Conservation (phyloP, 1,140 invertebrate species). For the Lepidurus packardi region DNA sequence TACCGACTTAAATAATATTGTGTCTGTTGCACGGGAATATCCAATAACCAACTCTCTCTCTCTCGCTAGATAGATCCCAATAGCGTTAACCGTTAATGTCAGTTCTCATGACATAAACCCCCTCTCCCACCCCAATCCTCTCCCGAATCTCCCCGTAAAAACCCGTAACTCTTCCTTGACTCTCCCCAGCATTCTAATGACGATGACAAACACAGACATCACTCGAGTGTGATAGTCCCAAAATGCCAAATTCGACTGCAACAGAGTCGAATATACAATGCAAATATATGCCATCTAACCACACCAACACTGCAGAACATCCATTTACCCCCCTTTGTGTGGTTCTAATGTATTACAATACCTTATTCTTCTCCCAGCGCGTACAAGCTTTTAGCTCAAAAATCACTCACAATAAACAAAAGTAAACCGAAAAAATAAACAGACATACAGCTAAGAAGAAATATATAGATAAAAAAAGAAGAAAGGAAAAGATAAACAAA, state of each 20-base stretch:
- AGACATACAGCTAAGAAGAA: too few relatives aligned
- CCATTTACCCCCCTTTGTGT: not conserved
- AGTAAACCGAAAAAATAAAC: too few relatives aligned
- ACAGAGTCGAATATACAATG: not conserved
- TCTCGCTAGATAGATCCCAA: not conserved
- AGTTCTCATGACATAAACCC: not conserved
- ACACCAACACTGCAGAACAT: too few relatives aligned
- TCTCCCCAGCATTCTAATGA: not conserved
- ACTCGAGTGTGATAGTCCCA: not conserved
- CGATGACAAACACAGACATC: conserved; percentile 18
- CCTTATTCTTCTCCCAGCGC: not conserved
- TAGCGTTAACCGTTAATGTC: not conserved
- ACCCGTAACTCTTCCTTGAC: not conserved
- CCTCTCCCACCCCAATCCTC: not conserved
- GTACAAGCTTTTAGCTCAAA: too few relatives aligned
- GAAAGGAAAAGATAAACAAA: not conserved
- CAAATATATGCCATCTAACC: not conserved
- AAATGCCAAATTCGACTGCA: not conserved
- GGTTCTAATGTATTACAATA: not conserved
- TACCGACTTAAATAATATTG: not conserved
- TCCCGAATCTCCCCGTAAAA: not conserved
- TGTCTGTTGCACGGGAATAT: not conserved
- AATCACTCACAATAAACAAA: too few relatives aligned
- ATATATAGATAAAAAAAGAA: not conserved
- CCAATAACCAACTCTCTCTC: not conserved